Evolutionary conservation across 2,797 vertebrate genomes (phyloP), one percentile per base, ranked within the genome.

Genomic region (Centropyge bicolor): DNA sequence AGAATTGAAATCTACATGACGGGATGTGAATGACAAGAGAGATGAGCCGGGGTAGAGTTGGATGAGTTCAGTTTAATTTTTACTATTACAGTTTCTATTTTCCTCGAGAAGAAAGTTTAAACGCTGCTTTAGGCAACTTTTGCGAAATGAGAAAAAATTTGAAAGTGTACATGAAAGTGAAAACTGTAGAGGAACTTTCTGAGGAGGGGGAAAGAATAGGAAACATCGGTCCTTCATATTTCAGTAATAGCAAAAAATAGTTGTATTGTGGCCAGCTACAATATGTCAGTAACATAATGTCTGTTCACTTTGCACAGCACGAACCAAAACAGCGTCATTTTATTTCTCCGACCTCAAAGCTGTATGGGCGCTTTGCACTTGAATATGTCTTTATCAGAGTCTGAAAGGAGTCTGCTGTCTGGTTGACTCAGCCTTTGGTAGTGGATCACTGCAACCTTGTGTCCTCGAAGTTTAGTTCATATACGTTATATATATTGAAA

Each of bases 11-110:
- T 68, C 41, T 31, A 57, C 75, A 43, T 71, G 64, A 57, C 41
- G 20, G 61, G 67, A 82, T 67, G 45, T 81, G 63, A 81, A 76
- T 59, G 63, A 75, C 22, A 41, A 48, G 55, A 52, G 27, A 55
- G 57, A 64, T 57, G 40, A 79, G 61, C 22, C 5, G 4, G 24
- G 36, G 48, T 27, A 49, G 54, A 66, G 22, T 56, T 75, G 17
- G 19, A 60, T 46, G 27, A 73, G 35, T 65, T 69, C 11, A 38
- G 38, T 60, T 78, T 20, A 3, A 68, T 83, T 75, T 75, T 71
- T 52, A 48, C 27, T 16, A 12, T 78, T 56, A 38, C 11, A 57
- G 43, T 52, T 7, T 40, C 14, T 7, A 38, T 59, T 80, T 70
- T 64, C 14, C 36, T 70, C 52, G 62, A 3, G 5, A 31, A 75